Evolutionary conservation across 2,113 vertebrate species (phyloP).

Genomic region (Prionailurus bengalensis): DNA sequence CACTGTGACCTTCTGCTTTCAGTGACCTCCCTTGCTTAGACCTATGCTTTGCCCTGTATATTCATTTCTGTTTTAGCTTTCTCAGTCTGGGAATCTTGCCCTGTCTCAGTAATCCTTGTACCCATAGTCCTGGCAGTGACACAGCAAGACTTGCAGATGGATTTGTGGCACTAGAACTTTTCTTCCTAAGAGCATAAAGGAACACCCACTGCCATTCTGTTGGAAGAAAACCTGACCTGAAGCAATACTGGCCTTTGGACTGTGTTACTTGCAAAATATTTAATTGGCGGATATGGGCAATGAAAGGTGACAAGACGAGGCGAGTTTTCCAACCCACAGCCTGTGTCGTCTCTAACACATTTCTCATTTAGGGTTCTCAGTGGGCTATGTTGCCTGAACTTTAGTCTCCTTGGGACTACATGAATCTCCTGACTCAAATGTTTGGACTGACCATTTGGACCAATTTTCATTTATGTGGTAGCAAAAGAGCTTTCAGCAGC

Average conservation of each 20-base stretch:
- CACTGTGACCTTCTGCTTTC: constrained; percentile 9
- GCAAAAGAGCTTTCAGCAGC: not conserved
- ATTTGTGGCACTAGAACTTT: constrained; percentile 52
- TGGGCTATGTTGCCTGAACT: not conserved
- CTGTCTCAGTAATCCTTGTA: constrained; percentile 18
- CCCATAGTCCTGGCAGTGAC: constrained; percentile 14
- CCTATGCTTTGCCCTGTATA: not conserved
- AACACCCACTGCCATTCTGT: constrained; percentile 60
- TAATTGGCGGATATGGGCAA: constrained; percentile 37
- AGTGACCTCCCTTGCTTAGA: not conserved
- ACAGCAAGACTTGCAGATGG: constrained; percentile 59
- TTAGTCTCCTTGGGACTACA: not conserved
- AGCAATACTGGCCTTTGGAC: constrained; percentile 32
- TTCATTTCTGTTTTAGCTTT: not conserved
- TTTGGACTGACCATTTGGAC: constrained; percentile 1
- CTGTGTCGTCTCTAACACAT: not conserved
- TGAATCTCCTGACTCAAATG: not conserved
- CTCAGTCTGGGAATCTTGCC: not conserved
- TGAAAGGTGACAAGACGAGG: not conserved
- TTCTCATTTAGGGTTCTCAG: constrained; percentile 3
- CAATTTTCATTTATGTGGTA: constrained; percentile 29
- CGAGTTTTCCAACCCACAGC: not conserved
- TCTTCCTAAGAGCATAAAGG: constrained; percentile 4
- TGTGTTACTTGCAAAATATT: constrained; percentile 40
- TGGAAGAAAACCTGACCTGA: constrained; percentile 42